Evolutionary conservation across 2,888 invertebrate species (phyloP).

Genomic region (Physocephala rufipes): DNA sequence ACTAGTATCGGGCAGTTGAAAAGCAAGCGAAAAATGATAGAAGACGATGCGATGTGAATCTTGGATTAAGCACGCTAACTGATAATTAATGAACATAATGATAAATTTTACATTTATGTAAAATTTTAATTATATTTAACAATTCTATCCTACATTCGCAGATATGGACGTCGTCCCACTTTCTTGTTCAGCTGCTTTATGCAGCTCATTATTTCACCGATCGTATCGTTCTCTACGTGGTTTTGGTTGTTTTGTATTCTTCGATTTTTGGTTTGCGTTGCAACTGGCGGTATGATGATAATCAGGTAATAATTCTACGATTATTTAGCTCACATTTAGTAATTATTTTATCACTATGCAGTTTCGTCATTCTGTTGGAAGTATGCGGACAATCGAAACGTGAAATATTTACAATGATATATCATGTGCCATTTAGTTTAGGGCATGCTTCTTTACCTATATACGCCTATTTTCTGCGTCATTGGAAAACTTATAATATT

Average conservation of each 20-base stretch:
- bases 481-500: conserved; percentile 76
- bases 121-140: too few relatives aligned
- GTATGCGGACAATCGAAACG: conserved; percentile 71
- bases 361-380: conserved; percentile 77
- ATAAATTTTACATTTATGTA: too few relatives aligned
- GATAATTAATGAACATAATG: too few relatives aligned
- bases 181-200: conserved; percentile 78
- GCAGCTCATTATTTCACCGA: conserved; percentile 76
- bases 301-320: conserved; percentile 64
- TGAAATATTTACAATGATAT: conserved; percentile 68
- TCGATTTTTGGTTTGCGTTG: conserved; percentile 77
- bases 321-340: neutral
- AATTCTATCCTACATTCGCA: conserved; percentile 60
- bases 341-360: conserved; percentile 51
- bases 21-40: too few relatives aligned
- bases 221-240: conserved; percentile 76
- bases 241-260: conserved; percentile 73
- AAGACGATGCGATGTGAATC: too few relatives aligned
- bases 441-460: conserved; percentile 74
- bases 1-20: too few relatives aligned
- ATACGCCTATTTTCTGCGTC: conserved; percentile 73
- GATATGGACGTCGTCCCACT: conserved; percentile 79
- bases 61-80: too few relatives aligned
- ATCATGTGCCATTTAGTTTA: conserved; percentile 76
- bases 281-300: conserved; percentile 86